A percentile compares a stretch with the other conserved stretches of the same genome.
These are phyloP conservation scores for Elgonia sp. DNA, from an alignment of 2,888 invertebrate genomes.

Conservation along the genomic window DNA sequence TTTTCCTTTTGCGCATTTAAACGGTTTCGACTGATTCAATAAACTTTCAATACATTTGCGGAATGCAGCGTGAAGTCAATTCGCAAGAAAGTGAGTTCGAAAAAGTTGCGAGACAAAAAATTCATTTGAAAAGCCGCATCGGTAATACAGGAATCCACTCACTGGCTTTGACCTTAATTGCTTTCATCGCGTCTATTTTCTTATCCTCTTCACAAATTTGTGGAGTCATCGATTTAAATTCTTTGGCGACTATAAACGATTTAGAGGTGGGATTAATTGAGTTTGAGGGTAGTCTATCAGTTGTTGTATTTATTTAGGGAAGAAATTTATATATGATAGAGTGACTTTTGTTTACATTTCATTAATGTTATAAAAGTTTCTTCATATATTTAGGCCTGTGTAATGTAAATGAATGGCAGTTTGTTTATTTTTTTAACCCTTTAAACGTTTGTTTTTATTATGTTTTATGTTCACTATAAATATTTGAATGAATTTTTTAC, in stretches of 20 bases:
- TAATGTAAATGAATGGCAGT: no score
- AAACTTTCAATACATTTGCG: constrained; percentile 60
- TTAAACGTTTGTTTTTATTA: no score
- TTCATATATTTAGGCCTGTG: no score
- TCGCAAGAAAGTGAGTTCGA: constrained; percentile 23
- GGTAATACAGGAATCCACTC: constrained; percentile 43
- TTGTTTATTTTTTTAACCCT: no score
- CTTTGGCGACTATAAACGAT: neutral
- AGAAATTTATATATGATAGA: no score
- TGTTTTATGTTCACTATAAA: no score
- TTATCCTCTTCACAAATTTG: constrained; percentile 20
- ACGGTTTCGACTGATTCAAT: constrained; percentile 42
- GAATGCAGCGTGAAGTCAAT: constrained; percentile 52
- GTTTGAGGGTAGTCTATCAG: neutral
- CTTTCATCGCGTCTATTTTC: constrained; percentile 57
- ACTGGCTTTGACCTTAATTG: constrained; percentile 58
- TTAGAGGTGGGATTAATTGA: constrained; percentile 4
- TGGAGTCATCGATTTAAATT: constrained; percentile 53
- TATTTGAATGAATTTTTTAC: no score
- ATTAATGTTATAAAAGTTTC: no score
- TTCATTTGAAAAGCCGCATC: constrained; percentile 41
- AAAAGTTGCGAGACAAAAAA: constrained; percentile 56
- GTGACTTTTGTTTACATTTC: no score
- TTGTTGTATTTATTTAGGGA: no score
- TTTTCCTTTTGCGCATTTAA: constrained; percentile 56